Evolutionary conservation across 2,113 vertebrate species (phyloP).

Genomic region (Charadrius vociferus): DNA sequence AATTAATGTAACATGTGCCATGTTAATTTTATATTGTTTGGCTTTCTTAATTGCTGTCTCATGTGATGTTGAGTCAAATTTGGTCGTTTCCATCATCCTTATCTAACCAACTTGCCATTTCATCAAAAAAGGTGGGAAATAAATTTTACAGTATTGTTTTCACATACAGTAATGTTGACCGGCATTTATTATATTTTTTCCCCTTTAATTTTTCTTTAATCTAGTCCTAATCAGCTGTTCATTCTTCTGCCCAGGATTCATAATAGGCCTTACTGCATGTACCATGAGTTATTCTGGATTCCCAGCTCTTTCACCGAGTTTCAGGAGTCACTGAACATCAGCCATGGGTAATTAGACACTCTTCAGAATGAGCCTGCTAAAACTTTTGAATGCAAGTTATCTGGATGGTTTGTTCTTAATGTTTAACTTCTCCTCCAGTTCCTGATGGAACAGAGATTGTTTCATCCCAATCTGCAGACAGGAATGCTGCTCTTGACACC

Average conservation of each 20-base stretch:
- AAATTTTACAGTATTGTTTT: background rate
- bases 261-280: background rate
- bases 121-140: background rate
- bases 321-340: background rate
- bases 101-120: background rate
- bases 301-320: background rate
- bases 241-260: background rate
- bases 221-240: background rate
- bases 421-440: background rate
- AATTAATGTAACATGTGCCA: background rate
- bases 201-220: background rate
- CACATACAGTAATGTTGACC: background rate
- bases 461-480: background rate
- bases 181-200: background rate
- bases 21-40: background rate
- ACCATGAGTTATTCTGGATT: background rate
- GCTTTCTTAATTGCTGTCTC: background rate
- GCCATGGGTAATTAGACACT: background rate
- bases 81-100: background rate
- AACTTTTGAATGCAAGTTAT: background rate
- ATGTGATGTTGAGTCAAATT: background rate
- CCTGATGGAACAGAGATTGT: background rate
- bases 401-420: background rate
- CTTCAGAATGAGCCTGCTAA: background rate
- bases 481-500: background rate